phyloP scores from a whole-genome alignment of 2,797 vertebrate genomes.

The Acipenser oxyrinchus region DNA sequence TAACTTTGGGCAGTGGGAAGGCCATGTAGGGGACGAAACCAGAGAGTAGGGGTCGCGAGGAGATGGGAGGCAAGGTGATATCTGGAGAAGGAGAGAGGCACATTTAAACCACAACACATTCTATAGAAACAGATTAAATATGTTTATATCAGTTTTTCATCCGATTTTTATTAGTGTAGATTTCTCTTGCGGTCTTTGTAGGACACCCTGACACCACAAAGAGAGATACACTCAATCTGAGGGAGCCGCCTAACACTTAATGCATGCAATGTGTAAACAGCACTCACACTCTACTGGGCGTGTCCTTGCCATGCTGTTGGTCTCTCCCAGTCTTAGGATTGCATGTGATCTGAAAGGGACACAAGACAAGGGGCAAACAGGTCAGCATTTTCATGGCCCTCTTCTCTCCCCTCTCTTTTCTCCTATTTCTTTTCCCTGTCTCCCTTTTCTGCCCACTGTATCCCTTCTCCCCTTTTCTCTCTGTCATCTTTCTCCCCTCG shows the following conservation, averaged over 20 bases:
- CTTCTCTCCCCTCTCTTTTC: too few species aligned
- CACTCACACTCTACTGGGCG: constrained; percentile 8
- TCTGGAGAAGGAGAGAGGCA: constrained; percentile 25
- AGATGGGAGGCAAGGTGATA: constrained; percentile 35
- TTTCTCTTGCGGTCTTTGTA: too few species aligned
- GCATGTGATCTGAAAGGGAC: constrained; percentile 28
- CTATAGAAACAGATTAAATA: too few species aligned
- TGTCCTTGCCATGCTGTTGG: constrained; percentile 38
- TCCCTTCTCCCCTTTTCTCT: too few species aligned
- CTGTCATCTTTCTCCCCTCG: too few species aligned
- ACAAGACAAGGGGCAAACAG: not conserved
- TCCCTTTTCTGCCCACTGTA: too few species aligned
- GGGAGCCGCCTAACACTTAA: not conserved
- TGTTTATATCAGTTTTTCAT: too few species aligned
- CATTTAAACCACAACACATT: not conserved
- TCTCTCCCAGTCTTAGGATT: constrained; percentile 47
- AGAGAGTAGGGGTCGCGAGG: constrained; percentile 31
- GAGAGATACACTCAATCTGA: too few species aligned
- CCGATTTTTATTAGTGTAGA: too few species aligned
- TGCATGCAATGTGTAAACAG: not conserved
- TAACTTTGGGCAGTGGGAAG: constrained; percentile 41
- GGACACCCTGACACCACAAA: too few species aligned
- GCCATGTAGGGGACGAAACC: constrained; percentile 38
- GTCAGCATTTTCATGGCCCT: not conserved
- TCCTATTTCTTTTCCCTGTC: too few species aligned